phyloP scores from a whole-genome alignment of 35 echinoderm and acorn worm genomes.

The Heliocidaris tuberculata region DNA sequence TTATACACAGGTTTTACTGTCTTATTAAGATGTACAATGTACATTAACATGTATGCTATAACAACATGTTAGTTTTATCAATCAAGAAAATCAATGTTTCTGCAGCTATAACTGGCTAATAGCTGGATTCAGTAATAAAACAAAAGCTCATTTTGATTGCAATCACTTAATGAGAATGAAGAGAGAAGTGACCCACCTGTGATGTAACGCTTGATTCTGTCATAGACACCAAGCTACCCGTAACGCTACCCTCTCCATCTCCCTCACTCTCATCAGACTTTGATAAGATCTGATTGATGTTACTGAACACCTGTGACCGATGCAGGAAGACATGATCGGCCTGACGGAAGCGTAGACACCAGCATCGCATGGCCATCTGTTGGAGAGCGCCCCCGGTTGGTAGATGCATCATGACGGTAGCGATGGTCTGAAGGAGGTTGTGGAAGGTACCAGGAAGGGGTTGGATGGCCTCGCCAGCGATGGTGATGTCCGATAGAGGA shows the following conservation, averaged over 20 bases:
- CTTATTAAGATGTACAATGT: too few relatives aligned
- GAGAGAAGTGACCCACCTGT: not conserved
- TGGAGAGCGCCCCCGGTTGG: constrained; percentile 92
- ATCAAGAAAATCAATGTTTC: too few relatives aligned
- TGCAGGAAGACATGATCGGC: constrained; percentile 94
- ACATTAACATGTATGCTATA: too few relatives aligned
- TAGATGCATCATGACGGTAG: constrained; percentile 90
- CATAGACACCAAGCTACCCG: constrained; percentile 51
- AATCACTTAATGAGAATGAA: not conserved
- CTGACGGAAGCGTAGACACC: constrained; percentile 86
- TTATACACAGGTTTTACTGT: too few relatives aligned
- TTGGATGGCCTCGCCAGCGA: constrained; percentile 83
- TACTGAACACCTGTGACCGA: constrained; percentile 96
- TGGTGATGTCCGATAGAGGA: constrained; percentile 85
- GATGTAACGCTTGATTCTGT: constrained; percentile 38
- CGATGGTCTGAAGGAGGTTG: constrained; percentile 84
- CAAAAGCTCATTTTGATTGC: too few relatives aligned
- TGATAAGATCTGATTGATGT: constrained; percentile 96
- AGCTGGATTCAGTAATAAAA: too few relatives aligned
- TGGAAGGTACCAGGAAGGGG: constrained; percentile 85
- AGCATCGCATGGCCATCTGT: constrained; percentile 93
- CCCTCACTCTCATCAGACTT: constrained; percentile 79
- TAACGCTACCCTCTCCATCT: constrained; percentile 59
- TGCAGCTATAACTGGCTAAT: too few relatives aligned
- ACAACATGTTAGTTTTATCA: too few relatives aligned